A percentile compares a stretch with the other conserved stretches of the same genome.
phyloP scores from a whole-genome alignment of 2,888 invertebrate genomes.

The Erebia ligea region DNA sequence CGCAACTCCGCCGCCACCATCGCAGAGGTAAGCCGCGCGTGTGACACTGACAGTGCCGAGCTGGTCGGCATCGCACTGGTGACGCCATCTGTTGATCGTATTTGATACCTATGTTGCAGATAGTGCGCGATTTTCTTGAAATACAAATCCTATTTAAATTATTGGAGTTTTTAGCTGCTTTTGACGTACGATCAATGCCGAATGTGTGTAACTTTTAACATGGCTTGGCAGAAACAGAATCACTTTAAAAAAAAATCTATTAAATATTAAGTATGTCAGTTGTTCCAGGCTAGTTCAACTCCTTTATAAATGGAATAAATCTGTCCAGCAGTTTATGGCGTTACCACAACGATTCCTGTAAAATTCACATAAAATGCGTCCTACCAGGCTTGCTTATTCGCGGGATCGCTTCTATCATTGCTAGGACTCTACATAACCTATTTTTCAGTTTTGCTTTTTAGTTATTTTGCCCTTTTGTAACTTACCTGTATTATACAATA shows the following conservation, averaged over 20 bases:
- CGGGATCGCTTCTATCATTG: slow-evolving; percentile 21
- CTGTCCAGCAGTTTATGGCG: not conserved
- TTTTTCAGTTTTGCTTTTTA: not conserved
- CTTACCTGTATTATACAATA: not conserved
- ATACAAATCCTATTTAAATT: not conserved
- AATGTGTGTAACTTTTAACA: not conserved
- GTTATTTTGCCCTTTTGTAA: not conserved
- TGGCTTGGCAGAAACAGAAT: not conserved
- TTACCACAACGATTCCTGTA: slow-evolving; percentile 11
- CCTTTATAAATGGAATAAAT: no score
- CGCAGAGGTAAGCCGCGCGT: slow-evolving; percentile 60
- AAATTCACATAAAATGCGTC: slow-evolving; percentile 31
- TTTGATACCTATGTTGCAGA: not conserved
- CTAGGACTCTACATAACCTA: not conserved
- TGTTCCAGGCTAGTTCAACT: not conserved
- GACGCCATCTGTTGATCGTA: not conserved
- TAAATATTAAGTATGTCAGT: not conserved
- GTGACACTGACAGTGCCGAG: not conserved
- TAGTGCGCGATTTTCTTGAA: not conserved
- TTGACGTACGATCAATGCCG: not conserved
- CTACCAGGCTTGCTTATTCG: slow-evolving; percentile 34
- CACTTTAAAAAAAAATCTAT: not conserved
- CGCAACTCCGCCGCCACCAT: slow-evolving; percentile 71
- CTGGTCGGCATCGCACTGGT: not conserved
- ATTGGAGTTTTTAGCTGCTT: not conserved